Conservation (phyloP, 2,797 vertebrate genomes). For the Staurois parvus region DNA sequence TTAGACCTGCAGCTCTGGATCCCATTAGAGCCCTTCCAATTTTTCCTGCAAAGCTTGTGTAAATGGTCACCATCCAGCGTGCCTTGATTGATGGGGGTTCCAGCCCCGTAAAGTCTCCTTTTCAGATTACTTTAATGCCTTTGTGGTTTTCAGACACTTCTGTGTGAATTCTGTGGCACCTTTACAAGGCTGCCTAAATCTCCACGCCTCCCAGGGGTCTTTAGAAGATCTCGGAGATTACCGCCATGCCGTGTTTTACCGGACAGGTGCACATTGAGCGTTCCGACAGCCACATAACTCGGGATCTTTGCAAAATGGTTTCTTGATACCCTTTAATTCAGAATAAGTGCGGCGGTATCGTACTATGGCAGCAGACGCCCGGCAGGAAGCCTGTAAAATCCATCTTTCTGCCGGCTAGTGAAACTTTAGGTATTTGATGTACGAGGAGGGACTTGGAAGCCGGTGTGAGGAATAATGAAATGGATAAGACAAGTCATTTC, state of each 20-base stretch:
- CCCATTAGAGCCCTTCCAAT: constrained; percentile 11
- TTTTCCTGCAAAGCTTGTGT: not conserved
- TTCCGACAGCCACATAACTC: not conserved
- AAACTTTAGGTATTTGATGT: constrained; percentile 18
- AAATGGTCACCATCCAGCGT: not conserved
- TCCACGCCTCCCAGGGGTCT: not conserved
- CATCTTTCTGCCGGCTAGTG: constrained; percentile 13
- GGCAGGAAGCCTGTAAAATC: constrained; percentile 47
- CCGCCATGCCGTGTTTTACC: not conserved
- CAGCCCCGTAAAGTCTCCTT: constrained; percentile 15
- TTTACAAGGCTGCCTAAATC: constrained; percentile 6
- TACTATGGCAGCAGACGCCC: constrained; percentile 6
- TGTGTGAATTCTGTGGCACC: constrained; percentile 7
- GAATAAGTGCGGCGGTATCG: not conserved
- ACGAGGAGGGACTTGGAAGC: constrained; percentile 27
- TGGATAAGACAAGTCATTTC: constrained; percentile 4
- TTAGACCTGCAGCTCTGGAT: constrained; percentile 9
- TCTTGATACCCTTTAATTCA: constrained; percentile 17
- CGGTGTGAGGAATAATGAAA: constrained; percentile 36
- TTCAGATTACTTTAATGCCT: constrained; percentile 15
- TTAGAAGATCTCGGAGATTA: not conserved
- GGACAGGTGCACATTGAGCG: not conserved
- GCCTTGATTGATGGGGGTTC: constrained; percentile 25
- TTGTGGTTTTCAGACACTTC: constrained; percentile 24
- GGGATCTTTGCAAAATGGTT: not conserved